phyloP scores from a whole-genome alignment of 2,888 invertebrate genomes.

The Melinaea menophilus region DNA sequence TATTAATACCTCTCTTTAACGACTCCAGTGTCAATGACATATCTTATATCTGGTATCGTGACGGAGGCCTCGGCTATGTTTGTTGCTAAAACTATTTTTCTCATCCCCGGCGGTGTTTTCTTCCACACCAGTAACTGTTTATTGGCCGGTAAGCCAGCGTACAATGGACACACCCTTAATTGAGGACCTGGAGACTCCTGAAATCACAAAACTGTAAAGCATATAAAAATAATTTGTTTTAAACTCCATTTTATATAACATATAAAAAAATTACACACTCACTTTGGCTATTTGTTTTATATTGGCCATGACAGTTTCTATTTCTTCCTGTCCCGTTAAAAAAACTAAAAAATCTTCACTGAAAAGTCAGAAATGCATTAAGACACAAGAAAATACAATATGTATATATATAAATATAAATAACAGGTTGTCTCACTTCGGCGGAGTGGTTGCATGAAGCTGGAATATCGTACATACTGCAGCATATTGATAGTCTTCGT shows the following conservation, averaged over 20 bases:
- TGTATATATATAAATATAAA: slow-evolving; percentile 6
- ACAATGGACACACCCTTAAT: slow-evolving; percentile 90
- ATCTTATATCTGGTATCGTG: slow-evolving; percentile 94
- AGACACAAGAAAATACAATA: not conserved
- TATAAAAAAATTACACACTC: slow-evolving; percentile 33
- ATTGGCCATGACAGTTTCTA: slow-evolving; percentile 88
- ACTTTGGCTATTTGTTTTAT: slow-evolving; percentile 85
- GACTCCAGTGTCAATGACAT: slow-evolving; percentile 94
- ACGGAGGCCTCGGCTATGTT: slow-evolving; percentile 99
- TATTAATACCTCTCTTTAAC: slow-evolving; percentile 87
- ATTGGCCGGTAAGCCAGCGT: slow-evolving; percentile 91
- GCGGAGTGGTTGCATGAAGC: slow-evolving; percentile 88
- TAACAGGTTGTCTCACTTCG: slow-evolving; percentile 79
- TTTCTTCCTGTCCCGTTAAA: slow-evolving; percentile 97
- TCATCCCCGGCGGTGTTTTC: slow-evolving; percentile 81
- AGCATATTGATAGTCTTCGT: slow-evolving; percentile 91
- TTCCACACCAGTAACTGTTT: slow-evolving; percentile 94
- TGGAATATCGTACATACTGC: slow-evolving; percentile 92
- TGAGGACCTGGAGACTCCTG: slow-evolving; percentile 80
- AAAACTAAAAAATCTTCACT: slow-evolving; percentile 95
- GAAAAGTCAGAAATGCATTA: slow-evolving; percentile 46
- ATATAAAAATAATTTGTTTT: slow-evolving; percentile 25
- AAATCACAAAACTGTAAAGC: slow-evolving; percentile 43
- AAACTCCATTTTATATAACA: not conserved
- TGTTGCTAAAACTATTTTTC: slow-evolving; percentile 96